These are phyloP conservation scores for Eciton burchellii DNA, from an alignment of 1,140 invertebrate species.

Conservation along the genomic window DNA sequence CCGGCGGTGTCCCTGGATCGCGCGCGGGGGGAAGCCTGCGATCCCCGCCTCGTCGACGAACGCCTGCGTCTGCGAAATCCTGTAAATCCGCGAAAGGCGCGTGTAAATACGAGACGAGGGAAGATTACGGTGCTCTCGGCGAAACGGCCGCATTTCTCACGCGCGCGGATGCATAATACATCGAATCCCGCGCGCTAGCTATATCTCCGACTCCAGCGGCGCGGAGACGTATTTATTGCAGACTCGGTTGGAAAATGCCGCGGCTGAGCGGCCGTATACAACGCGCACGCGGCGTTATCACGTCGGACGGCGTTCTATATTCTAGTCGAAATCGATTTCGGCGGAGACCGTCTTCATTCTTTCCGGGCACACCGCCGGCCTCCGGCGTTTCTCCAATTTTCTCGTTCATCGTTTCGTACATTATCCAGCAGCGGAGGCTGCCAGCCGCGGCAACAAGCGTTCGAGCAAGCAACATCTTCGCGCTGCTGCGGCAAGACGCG, in stretches of 20 bases:
- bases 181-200: conserved; percentile 20
- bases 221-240: conserved; percentile 48
- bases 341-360: conserved; percentile 7
- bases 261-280: conserved; percentile 29
- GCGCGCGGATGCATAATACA: conserved; percentile 58
- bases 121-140: conserved; percentile 52
- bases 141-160: conserved; percentile 51
- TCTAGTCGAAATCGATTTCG: conserved; percentile 68
- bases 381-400: conserved; percentile 63
- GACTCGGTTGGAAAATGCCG: conserved; percentile 39
- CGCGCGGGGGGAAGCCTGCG: conserved; percentile 17
- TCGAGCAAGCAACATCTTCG: conserved; percentile 38
- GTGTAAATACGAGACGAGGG: conserved; percentile 65
- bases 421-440: conserved; percentile 38
- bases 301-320: conserved; percentile 42
- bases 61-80: conserved; percentile 56
- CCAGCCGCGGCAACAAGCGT: conserved; percentile 39
- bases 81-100: conserved; percentile 47
- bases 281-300: conserved; percentile 57
- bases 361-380: conserved; percentile 10
- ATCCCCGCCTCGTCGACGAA: conserved; percentile 22
- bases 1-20: conserved; percentile 7
- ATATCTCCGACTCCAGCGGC: conserved; percentile 13
- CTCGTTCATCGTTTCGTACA: conserved; percentile 54
- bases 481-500: not conserved